Evolutionary conservation across 2,113 vertebrate genomes (phyloP), one percentile per base, ranked within the genome.

Genomic region (Halichoerus grypus): DNA sequence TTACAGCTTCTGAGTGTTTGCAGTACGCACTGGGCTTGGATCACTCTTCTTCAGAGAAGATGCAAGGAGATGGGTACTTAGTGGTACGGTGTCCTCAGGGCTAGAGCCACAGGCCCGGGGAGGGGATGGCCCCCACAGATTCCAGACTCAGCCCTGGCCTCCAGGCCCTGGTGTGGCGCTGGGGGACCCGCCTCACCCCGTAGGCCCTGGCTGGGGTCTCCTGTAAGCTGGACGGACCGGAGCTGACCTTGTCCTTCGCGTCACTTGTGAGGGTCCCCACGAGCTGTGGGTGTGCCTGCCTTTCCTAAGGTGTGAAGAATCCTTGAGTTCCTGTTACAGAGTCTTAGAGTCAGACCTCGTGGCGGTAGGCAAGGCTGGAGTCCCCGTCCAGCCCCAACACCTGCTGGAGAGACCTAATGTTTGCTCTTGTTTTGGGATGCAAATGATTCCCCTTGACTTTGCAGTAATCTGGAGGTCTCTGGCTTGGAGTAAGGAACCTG

Each of bases 11-110:
- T 80, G 96, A 65, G 59, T 71, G 36, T 72, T 61, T 89, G n/a
- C 93, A 79, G 82, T 81, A 28, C 2, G 39, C 49, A 90, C 36
- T 5, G 3, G 24, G 24, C 31, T 95, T 61, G n/a, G 69, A 76
- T 31, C 4, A 31, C 4, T 26, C 82, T 74, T 57, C 71, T 61
- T 89, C 65, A 95, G 57, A 51, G 42, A 76, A 93, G 96, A 71
- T 71, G 57, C 28, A 82, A 42, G 61, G 83, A 92, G 39, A 61
- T 65, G 19, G 3, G 24, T 19, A 24, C 36, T 33, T 28, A 65
- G 51, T 36, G 39, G n/a, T 31, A 24, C 7, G 39, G 3, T 51
- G 22, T 49, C 92, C 57, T 91, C 24, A 1, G 63, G 39, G 21
- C 4, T 9, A 57, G 63, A 59, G 51, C 22, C 57, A 36, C 10